phyloP scores from a whole-genome alignment of 30 jellyfish, hydroid and myxozoan genomes.

The Aurelia sp. region DNA sequence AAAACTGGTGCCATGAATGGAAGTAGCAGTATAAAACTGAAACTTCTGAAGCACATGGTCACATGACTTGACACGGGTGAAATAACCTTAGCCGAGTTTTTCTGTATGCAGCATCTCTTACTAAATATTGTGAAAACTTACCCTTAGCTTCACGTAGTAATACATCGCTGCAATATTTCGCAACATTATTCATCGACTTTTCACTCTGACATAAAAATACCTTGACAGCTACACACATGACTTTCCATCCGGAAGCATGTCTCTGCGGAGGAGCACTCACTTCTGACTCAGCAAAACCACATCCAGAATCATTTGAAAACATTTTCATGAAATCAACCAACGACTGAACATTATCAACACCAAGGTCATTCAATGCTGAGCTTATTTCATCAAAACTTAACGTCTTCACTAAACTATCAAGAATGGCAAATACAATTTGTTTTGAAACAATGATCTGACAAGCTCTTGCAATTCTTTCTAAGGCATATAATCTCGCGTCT shows the following conservation, averaged over 20 bases:
- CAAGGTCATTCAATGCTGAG: constrained; percentile 70
- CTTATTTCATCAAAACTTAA: constrained; percentile 60
- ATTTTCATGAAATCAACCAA: constrained; percentile 43
- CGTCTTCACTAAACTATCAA: constrained; percentile 58
- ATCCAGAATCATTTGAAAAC: not conserved
- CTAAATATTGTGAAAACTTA: not conserved
- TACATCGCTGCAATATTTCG: constrained; percentile 30
- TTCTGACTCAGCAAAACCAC: no score
- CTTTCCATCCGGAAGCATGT: constrained; percentile 23
- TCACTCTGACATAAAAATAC: constrained; percentile 54
- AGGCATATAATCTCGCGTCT: constrained; percentile 50
- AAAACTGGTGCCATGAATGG: no score
- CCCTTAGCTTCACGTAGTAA: constrained; percentile 57
- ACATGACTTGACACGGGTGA: no score
- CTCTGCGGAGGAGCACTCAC: no score
- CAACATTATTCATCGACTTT: constrained; percentile 41
- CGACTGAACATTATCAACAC: constrained; percentile 57
- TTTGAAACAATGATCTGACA: constrained; percentile 21
- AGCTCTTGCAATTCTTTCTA: constrained; percentile 35
- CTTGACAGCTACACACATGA: constrained; percentile 38
- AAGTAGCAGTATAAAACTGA: no score
- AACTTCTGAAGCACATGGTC: no score
- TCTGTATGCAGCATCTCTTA: no score
- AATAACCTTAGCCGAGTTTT: no score
- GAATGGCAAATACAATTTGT: constrained; percentile 48